These are phyloP conservation scores for Diarsia brunnea DNA, from an alignment of 2,888 invertebrate genomes.

Conservation along the genomic window DNA sequence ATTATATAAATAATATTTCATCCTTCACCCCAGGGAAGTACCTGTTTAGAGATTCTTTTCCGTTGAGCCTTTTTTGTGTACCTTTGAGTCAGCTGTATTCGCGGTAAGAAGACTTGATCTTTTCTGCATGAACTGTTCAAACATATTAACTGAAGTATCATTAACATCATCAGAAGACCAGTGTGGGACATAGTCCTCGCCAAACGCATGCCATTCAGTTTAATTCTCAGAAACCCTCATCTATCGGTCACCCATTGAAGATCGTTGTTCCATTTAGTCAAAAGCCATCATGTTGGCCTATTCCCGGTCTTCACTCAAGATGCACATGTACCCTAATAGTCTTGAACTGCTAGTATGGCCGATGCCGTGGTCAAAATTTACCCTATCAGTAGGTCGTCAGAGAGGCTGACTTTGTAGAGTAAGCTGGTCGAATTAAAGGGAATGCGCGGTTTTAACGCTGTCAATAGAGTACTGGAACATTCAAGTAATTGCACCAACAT, in stretches of 20 bases:
- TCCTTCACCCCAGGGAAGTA: conserved; percentile 43
- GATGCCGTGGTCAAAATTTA: no score
- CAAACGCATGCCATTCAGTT: not conserved
- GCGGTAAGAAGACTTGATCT: not conserved
- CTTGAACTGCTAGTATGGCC: no score
- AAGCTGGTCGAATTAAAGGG: not conserved
- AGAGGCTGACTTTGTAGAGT: not conserved
- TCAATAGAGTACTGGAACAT: not conserved
- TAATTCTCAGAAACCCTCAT: not conserved
- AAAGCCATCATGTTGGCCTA: not conserved
- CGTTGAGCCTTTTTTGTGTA: not conserved
- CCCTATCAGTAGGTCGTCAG: not conserved
- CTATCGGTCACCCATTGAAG: not conserved
- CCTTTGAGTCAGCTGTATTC: not conserved
- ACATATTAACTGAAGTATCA: not conserved
- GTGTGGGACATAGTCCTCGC: not conserved
- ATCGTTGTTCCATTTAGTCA: not conserved
- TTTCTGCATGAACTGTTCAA: not conserved
- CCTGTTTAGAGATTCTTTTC: conserved; percentile 23
- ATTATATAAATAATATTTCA: conserved; percentile 67
- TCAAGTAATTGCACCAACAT: not conserved
- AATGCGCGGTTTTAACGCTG: not conserved
- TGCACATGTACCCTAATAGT: no score
- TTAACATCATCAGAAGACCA: not conserved
- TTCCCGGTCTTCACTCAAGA: no score